A percentile compares a stretch with the other conserved stretches of the same genome.
These are phyloP conservation scores for Zootermopsis nevadensis DNA, from an alignment of 2,888 invertebrate species.

Conservation along the genomic window DNA sequence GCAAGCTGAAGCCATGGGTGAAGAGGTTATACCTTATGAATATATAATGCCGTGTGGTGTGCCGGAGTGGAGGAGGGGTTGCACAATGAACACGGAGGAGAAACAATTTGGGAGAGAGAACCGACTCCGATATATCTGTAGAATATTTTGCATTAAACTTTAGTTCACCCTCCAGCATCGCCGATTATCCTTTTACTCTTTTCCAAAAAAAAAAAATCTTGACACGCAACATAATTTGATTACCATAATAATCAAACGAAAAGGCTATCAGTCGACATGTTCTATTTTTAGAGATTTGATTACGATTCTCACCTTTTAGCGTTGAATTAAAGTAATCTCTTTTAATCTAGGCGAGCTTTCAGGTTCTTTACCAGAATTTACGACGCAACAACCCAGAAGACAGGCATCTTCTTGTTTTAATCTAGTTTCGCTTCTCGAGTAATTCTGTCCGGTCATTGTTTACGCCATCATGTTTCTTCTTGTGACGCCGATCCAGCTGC, in stretches of 20 bases:
- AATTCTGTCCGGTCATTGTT: not conserved
- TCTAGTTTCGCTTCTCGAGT: not conserved
- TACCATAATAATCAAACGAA: no score
- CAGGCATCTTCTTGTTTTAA: not conserved
- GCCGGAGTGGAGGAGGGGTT: not conserved
- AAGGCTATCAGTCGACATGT: constrained; percentile 19
- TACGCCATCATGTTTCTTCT: not conserved
- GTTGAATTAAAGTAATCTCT: no score
- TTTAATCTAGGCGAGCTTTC: no score
- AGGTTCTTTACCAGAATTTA: not conserved
- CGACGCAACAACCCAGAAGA: not conserved
- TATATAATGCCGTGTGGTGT: constrained; percentile 20
- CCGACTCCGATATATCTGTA: constrained; percentile 12
- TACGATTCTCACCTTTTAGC: no score
- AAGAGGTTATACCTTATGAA: constrained; percentile 33
- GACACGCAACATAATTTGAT: no score
- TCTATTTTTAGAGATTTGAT: not conserved
- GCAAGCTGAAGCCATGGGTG: not conserved
- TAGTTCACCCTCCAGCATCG: not conserved
- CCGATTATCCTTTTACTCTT: no score
- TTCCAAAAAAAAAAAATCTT: no score
- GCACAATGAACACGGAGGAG: not conserved
- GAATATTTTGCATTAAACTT: constrained; percentile 9
- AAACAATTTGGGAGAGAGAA: not conserved
- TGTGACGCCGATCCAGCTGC: not conserved